Evolutionary conservation across 2,797 vertebrate species (phyloP), one percentile per base, ranked within the genome.

Genomic region (Monodelphis domestica): DNA sequence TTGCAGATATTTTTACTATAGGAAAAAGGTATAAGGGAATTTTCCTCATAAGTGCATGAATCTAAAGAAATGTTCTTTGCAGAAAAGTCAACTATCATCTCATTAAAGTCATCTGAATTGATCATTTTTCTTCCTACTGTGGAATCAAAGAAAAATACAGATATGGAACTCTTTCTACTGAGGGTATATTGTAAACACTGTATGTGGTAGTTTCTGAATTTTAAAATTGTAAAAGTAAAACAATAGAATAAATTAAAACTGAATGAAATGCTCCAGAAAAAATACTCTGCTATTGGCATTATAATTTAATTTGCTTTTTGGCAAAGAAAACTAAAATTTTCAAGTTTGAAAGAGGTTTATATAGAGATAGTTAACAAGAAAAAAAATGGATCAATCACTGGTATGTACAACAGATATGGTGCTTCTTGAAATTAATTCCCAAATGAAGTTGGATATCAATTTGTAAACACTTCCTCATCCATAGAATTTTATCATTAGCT

Each of bases 31-130:
- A 78, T 11, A 7, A 33, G 9, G 52, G 28, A 1, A 89, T 55
- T 88, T 91, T 94, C 53, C 54, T 94, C 90, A 52, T 87, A 95
- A 63, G 56, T 78, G n/a, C n/a, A 26, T n/a, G 4, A 93, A 91
- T 33, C 21, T 52, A 90, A 94, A 90, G 2, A 89, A 10, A 84
- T 51, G 29, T 45, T 5, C 21, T 28, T n/a, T 5, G 6, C 5
- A 5, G 0, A 29, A 17, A 50, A 55, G 56, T n/a, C 30, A 93
- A 45, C 7, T 54, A 91, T 59, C 55, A 84, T 28, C 30, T 93
- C 89, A 89, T 53, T 94, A 29, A 89, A 57, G 26, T 78, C 24
- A 87, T 17, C 15, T 89, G 4, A 94, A 90, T 54, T 88, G 93
- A 92, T 28, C 57, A 57, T 50, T 53, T n/a, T 88, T 84, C 29